Percentiles rank a stretch among this genome's conserved stretches.
phyloP scores from a whole-genome alignment of 1,140 invertebrate species.

The Drosophila ohnishii region DNA sequence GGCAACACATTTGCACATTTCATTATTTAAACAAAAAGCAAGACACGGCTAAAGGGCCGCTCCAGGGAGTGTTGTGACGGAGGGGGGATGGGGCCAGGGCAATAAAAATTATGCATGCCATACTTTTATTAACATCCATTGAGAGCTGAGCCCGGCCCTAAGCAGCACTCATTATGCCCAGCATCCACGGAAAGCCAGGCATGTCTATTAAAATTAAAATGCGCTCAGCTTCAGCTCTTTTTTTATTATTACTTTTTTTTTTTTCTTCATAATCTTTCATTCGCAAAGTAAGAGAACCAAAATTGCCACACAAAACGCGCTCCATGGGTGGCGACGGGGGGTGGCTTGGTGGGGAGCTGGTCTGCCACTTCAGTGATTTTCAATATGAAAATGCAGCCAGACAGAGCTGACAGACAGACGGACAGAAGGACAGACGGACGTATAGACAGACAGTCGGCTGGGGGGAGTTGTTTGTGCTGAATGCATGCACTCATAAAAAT shows the following conservation, averaged over 20 bases:
- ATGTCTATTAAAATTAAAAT: slow-evolving; percentile 76
- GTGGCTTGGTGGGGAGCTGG: slow-evolving; percentile 36
- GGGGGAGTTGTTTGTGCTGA: slow-evolving; percentile 37
- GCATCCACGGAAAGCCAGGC: slow-evolving; percentile 21
- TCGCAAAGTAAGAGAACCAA: slow-evolving; percentile 58
- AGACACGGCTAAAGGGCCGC: slow-evolving; percentile 22
- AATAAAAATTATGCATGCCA: slow-evolving; percentile 59
- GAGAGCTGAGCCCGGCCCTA: slow-evolving; percentile 50
- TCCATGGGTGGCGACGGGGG: not conserved
- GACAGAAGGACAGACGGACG: slow-evolving; percentile 24
- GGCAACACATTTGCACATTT: slow-evolving; percentile 68
- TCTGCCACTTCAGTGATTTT: slow-evolving; percentile 80
- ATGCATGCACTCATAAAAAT: too few species aligned
- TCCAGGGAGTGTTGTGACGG: not conserved
- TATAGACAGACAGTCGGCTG: slow-evolving; percentile 10
- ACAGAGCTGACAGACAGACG: slow-evolving; percentile 49
- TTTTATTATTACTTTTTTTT: not conserved
- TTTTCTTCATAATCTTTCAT: slow-evolving; percentile 37
- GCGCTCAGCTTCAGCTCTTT: slow-evolving; percentile 31
- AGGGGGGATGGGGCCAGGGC: slow-evolving; percentile 8
- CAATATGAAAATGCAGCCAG: slow-evolving; percentile 75
- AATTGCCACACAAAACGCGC: slow-evolving; percentile 71
- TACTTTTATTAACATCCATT: slow-evolving; percentile 72
- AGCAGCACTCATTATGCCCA: slow-evolving; percentile 68
- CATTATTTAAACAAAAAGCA: slow-evolving; percentile 49